Evolutionary conservation across 1,140 invertebrate species (phyloP), one percentile per base, ranked within the genome.

Genomic region (Aphaenogaster floridana): DNA sequence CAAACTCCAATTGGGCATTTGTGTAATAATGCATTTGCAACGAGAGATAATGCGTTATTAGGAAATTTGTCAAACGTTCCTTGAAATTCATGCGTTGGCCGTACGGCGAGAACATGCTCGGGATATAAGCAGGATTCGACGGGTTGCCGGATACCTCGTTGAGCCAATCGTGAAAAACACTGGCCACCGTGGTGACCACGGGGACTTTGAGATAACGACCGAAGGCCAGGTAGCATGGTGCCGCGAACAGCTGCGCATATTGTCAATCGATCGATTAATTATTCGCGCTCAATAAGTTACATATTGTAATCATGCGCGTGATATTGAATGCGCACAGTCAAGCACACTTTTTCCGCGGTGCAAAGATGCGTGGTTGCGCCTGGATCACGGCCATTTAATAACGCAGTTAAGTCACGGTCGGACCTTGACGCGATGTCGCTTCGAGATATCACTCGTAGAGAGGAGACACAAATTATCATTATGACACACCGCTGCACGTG

Each of bases 81-180:
- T 94, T 96, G 52, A 97, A 96, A n/a, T 88, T 96, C 97, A 97
- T 97, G 2, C 93, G 89, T 81, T 96, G 96, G n/a, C 92, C 94
- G 78, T 94, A 96, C 2, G 94, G 92, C 8, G 91, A 76, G 69
- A 94, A 93, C 0, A 90, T 0, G 13, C 94, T n/a, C 95, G 97
- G 92, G 96, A 96, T 79, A 95, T 96, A 28, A 0, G 97, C 94
- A 0, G 96, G 94, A 54, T 96, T 96, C 15, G 96, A 93, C 0
- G 96, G 96, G 91, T 96, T 96, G 1, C 96, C 97, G 17, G 96
- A 90, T 68, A 96, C 95, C 17, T 96, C 95, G 64, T 96, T 96
- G 0, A 97, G 91, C 97, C 97, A 97, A 11, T 94, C 74, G 94
- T 96, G 86, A 95, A 95, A 63, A 93, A 95, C 9, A 93, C 96